These are phyloP conservation scores for Ariopsis seemanni DNA, from an alignment of 2,113 vertebrate genomes.

Conservation along the genomic window DNA sequence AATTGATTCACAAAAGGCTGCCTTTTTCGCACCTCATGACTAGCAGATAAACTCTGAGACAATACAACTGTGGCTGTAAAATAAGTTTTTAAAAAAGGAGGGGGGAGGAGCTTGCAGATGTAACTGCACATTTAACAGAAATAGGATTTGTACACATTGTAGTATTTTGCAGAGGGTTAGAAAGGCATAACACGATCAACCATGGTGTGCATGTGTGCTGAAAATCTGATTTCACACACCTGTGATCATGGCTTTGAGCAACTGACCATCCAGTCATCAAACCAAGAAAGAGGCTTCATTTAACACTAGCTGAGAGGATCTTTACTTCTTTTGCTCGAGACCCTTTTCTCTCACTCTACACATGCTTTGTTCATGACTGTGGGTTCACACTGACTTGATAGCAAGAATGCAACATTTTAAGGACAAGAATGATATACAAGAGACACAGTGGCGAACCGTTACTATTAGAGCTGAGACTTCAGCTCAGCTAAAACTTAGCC, in stretches of 20 bases:
- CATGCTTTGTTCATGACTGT: not conserved
- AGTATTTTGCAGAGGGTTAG: not conserved
- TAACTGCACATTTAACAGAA: not conserved
- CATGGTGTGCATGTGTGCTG: not conserved
- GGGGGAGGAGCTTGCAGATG: not conserved
- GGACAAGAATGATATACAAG: not conserved
- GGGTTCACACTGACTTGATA: not conserved
- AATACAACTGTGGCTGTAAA: not conserved
- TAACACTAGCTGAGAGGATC: not conserved
- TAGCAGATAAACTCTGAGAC: conserved; percentile 3
- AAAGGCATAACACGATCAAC: not conserved
- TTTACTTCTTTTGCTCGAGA: not conserved
- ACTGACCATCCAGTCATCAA: not conserved
- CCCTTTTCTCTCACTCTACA: not conserved
- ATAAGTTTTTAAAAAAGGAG: not conserved
- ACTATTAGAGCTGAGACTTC: too few relatives aligned
- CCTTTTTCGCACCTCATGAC: not conserved
- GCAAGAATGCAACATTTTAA: not conserved
- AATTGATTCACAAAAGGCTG: conserved; percentile 28
- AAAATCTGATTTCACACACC: not conserved
- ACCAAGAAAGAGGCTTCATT: not conserved
- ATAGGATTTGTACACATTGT: not conserved
- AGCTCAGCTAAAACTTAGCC: too few relatives aligned
- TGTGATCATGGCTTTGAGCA: conserved; percentile 1
- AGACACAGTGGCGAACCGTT: too few relatives aligned